Evolutionary conservation across 2,888 invertebrate species (phyloP), one percentile per base, ranked within the genome.

Genomic region (Melanargia galathea): DNA sequence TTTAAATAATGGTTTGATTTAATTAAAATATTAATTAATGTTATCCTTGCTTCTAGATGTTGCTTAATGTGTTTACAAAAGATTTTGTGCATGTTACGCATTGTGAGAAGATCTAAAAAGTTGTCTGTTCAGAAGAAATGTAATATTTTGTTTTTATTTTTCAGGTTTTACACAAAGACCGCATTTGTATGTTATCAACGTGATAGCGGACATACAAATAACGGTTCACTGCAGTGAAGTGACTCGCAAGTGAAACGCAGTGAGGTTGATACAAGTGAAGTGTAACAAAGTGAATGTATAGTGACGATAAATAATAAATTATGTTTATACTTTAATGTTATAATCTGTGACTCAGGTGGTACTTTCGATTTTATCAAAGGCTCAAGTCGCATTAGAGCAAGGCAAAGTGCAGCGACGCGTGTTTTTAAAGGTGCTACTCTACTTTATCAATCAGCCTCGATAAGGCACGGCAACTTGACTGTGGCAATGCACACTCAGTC

Each of bases 161-260:
- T 11, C 61, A 64, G 66, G 61, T 45, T 26, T 55, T 16, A 13
- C 58, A 55, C 20, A 46, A 48, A 30, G 52, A 54, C 64, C 54
- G 61, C 64, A 51, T 65, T 64, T 64, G 58, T 22, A 57, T 61
- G 57, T 61, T 66, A 64, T 64, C 54, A 16, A 43, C 26, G 45
- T 61, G 58, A 66, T 66, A 64, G 45, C 60, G 58, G 35, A 18
- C 11, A 22, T 30, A 59, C 63, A 61, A 58, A 58, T 49, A 11
- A 22, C 18, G 58, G 49, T 54, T 26, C 10, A 16, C 60, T 18
- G 11, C 22, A 26, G 46, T 22, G 38, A 26, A 40, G 43, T 56
- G 56, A 43, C 56, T 18, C 18, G 7, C 30, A 20, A 35, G 52
- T 52, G 52, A 5, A 38, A 24, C 40, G 49, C 40, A 49, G 59